phyloP scores from a whole-genome alignment of 2,113 vertebrate species.

The Cariama cristata region DNA sequence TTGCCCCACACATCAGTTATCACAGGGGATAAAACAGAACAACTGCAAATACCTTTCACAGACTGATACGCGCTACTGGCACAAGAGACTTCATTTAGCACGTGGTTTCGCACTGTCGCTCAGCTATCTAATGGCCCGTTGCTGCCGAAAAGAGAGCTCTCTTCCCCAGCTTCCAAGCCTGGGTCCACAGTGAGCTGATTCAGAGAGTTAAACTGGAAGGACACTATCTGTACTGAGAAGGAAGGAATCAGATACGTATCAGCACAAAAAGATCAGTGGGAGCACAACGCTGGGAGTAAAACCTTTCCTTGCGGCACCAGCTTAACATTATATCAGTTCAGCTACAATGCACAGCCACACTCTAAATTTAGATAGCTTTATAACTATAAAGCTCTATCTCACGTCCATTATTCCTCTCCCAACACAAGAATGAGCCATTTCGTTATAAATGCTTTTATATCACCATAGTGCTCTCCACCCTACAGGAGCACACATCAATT shows the following conservation, averaged over 20 bases:
- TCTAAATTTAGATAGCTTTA: conserved; percentile 42
- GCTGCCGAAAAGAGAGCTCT: neutral
- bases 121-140: neutral
- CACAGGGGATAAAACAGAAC: neutral
- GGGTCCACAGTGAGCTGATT: neutral
- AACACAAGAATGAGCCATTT: neutral
- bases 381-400: neutral
- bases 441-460: neutral
- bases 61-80: rapidly evolving
- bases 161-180: neutral
- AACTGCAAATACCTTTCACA: neutral
- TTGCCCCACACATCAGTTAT: neutral
- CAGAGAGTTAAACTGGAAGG: neutral
- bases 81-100: rapidly evolving
- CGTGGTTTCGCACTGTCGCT: rapidly evolving
- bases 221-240: neutral
- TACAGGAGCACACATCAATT: conserved; percentile 3
- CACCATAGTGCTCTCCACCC: neutral
- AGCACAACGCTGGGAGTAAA: neutral
- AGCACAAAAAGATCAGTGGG: neutral
- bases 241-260: neutral
- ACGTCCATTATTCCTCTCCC: neutral
- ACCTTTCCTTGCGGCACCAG: neutral
- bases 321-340: neutral
- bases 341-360: neutral